These are phyloP conservation scores for Teleiodes luculella DNA, from an alignment of 2,888 invertebrate genomes.

Conservation along the genomic window DNA sequence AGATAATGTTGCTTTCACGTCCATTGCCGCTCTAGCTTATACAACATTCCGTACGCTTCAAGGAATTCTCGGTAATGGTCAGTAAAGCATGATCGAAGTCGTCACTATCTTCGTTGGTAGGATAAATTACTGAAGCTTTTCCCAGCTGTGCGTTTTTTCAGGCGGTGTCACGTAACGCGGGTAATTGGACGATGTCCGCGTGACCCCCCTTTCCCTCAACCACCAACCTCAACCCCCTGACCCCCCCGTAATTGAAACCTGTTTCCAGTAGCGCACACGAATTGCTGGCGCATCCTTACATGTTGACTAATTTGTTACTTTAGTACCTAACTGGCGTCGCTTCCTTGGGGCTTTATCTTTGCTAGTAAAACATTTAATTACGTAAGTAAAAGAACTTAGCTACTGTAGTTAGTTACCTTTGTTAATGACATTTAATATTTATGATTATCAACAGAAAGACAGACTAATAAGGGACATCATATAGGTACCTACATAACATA, in stretches of 20 bases:
- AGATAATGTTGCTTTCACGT: not conserved
- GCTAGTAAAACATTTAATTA: too few species aligned
- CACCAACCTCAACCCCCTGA: too few species aligned
- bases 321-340: not conserved
- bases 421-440: too few species aligned
- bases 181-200: constrained; percentile 1
- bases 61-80: not conserved
- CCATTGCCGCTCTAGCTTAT: not conserved
- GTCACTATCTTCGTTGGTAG: not conserved
- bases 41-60: not conserved
- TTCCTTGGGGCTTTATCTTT: too few species aligned
- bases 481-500: too few species aligned
- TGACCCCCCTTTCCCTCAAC: not conserved
- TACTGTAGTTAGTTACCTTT: too few species aligned
- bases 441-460: too few species aligned
- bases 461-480: too few species aligned
- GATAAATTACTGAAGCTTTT: not conserved
- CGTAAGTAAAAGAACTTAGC: too few species aligned
- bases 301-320: not conserved
- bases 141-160: constrained; percentile 2
- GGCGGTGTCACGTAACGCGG: not conserved
- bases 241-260: not conserved
- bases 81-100: not conserved
- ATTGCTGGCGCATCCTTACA: not conserved
- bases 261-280: not conserved